These are phyloP conservation scores for Cryptops parisi DNA, from an alignment of 2,888 invertebrate genomes.

Conservation along the genomic window DNA sequence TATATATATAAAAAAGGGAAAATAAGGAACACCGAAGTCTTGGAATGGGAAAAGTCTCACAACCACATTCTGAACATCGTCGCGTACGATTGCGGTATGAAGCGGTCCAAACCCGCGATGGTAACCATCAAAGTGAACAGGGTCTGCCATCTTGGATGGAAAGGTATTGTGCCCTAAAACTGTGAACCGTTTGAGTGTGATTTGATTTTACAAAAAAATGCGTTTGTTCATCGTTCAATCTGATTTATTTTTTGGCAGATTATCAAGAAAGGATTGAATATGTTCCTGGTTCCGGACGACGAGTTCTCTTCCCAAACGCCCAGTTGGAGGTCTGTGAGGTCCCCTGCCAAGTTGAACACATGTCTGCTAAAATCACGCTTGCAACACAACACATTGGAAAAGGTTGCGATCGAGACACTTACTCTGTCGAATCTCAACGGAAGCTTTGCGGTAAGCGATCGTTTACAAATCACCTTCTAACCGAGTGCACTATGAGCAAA, in stretches of 20 bases:
- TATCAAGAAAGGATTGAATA: slow-evolving; percentile 74
- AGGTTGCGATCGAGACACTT: slow-evolving; percentile 91
- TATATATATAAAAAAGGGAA: no score
- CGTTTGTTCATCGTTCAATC: background rate
- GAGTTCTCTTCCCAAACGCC: slow-evolving; percentile 65
- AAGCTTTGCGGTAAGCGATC: slow-evolving; percentile 66
- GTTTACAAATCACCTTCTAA: slow-evolving; percentile 10
- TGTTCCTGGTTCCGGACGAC: slow-evolving; percentile 63
- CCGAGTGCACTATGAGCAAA: no score
- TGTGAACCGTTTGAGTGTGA: no score
- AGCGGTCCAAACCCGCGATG: slow-evolving; percentile 82
- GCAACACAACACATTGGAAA: slow-evolving; percentile 80
- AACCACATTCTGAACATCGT: slow-evolving; percentile 94
- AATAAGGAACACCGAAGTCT: slow-evolving; percentile 82
- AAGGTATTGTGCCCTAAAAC: no score
- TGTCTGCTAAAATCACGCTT: slow-evolving; percentile 43
- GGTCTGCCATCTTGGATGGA: slow-evolving; percentile 62
- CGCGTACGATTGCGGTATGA: slow-evolving; percentile 95
- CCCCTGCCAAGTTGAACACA: slow-evolving; percentile 35
- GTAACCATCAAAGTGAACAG: slow-evolving; percentile 87
- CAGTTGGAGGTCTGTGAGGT: slow-evolving; percentile 42
- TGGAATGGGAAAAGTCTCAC: slow-evolving; percentile 83
- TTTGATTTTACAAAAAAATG: background rate
- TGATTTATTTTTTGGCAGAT: slow-evolving; percentile 34
- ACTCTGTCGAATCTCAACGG: slow-evolving; percentile 67